A percentile compares a stretch with the other conserved stretches of the same genome.
Conservation (phyloP, 2,888 invertebrate genomes). For the Flexamia atlantica region DNA sequence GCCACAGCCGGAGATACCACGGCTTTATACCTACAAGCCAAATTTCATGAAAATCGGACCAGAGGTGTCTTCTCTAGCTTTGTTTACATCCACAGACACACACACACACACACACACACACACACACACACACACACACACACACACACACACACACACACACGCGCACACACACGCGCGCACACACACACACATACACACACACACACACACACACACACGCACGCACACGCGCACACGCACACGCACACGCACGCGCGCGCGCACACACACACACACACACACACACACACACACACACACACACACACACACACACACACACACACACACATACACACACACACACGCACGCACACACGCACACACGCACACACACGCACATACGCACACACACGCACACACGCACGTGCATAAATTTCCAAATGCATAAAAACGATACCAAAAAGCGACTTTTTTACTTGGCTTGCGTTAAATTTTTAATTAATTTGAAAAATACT, state of each 20-base stretch:
- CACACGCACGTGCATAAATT: too few species aligned
- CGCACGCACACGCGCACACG: neutral
- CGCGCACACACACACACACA: neutral
- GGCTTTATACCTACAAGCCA: too few species aligned
- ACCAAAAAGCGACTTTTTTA: too few species aligned
- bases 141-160: slow-evolving; percentile 5
- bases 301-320: slow-evolving; percentile 1
- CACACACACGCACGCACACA: neutral
- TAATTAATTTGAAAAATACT: too few species aligned
- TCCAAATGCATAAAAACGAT: too few species aligned
- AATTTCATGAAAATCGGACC: too few species aligned
- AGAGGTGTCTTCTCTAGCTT: too few species aligned
- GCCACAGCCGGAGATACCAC: too few species aligned
- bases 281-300: neutral
- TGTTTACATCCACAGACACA: neutral
- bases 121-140: slow-evolving; percentile 5
- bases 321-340: slow-evolving; percentile 5
- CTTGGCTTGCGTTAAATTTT: too few species aligned
- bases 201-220: slow-evolving; percentile 5
- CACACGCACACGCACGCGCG: neutral
- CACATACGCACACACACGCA: neutral
- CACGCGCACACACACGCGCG: neutral
- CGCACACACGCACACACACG: neutral
- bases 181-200: neutral
- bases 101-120: slow-evolving; percentile 5